Evolutionary conservation across 2,888 invertebrate species (phyloP).

Genomic region (Sycophila texana): DNA sequence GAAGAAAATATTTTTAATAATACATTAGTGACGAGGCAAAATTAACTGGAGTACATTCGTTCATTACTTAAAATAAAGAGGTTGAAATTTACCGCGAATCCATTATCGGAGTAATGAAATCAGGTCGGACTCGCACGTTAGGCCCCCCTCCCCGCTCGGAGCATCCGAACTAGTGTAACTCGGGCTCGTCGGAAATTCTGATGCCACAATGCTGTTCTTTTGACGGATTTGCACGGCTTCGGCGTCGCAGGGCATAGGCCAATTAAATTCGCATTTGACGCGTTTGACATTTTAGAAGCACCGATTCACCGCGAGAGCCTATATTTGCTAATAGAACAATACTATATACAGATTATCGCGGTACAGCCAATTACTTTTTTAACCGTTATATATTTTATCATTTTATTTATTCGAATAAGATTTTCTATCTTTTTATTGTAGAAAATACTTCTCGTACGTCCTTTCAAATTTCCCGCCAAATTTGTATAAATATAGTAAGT

Average conservation of each 20-base stretch:
- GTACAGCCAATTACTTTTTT: too few relatives aligned
- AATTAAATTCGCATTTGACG: neutral
- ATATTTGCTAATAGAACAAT: slow-evolving; percentile 1
- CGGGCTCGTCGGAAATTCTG: slow-evolving; percentile 17
- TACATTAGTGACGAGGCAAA: too few relatives aligned
- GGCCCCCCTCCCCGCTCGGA: neutral
- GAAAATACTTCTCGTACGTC: too few relatives aligned
- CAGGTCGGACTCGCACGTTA: neutral
- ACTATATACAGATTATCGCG: neutral
- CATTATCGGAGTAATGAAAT: slow-evolving; percentile 46
- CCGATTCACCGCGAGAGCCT: neutral
- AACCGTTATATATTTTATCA: too few relatives aligned
- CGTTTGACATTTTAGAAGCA: slow-evolving; percentile 10
- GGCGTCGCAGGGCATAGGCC: neutral
- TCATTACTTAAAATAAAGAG: slow-evolving; percentile 31
- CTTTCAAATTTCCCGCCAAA: too few relatives aligned
- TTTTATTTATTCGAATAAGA: too few relatives aligned
- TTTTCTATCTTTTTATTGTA: too few relatives aligned
- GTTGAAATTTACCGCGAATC: slow-evolving; percentile 17
- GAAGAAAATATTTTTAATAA: too few relatives aligned
- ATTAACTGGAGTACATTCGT: neutral
- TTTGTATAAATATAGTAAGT: too few relatives aligned
- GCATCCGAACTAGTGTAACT: slow-evolving; percentile 20
- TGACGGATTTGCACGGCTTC: neutral
- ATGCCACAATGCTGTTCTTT: neutral